Conservation (phyloP, 2,888 invertebrate genomes). For the Colletes collaris region DNA sequence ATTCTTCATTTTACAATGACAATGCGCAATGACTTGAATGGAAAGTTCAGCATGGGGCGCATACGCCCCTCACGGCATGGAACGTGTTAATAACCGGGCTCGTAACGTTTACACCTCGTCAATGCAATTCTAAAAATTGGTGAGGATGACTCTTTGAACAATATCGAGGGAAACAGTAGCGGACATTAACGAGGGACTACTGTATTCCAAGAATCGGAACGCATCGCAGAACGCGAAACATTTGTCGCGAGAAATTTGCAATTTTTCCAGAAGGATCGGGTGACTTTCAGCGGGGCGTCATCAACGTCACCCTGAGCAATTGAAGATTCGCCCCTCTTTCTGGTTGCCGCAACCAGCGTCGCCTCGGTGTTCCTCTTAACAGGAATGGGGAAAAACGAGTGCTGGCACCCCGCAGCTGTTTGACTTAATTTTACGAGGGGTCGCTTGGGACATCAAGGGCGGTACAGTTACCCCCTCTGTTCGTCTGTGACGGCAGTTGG, state of each 20-base stretch:
- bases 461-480: slow-evolving; percentile 55
- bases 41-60: no score
- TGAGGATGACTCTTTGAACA: no score
- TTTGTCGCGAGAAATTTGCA: not conserved
- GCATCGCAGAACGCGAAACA: not conserved
- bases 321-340: slow-evolving; percentile 43
- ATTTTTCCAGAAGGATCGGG: slow-evolving; percentile 15
- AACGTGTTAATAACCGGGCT: no score
- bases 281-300: slow-evolving; percentile 51
- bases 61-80: no score
- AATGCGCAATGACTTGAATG: no score
- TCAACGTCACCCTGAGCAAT: slow-evolving; percentile 62
- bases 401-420: slow-evolving; percentile 77
- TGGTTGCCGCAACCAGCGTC: slow-evolving; percentile 45
- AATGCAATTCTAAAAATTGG: no score
- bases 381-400: slow-evolving; percentile 71
- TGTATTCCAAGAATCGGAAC: no score
- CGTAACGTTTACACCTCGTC: no score
- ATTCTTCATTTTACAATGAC: no score
- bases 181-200: no score
- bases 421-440: slow-evolving; percentile 81
- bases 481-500: slow-evolving; percentile 41
- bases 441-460: slow-evolving; percentile 67
- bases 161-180: no score
- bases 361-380: slow-evolving; percentile 67